A percentile compares a stretch with the other conserved stretches of the same genome.
Conservation (phyloP, 2,888 invertebrate genomes). For the Callyntrura guangdongensis region DNA sequence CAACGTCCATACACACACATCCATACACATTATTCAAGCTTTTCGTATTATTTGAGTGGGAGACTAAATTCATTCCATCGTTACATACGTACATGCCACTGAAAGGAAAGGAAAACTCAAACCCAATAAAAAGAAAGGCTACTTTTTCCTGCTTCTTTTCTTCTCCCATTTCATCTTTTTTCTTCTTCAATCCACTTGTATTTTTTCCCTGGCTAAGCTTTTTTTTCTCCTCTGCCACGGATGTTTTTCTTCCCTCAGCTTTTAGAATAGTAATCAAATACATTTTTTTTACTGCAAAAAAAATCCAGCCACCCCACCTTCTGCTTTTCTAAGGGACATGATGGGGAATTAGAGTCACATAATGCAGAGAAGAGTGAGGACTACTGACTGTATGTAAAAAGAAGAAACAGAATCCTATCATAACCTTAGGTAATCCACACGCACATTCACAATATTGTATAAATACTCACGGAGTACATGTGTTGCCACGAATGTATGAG, state of each 20-base stretch:
- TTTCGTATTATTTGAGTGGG: conserved; percentile 39
- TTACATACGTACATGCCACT: conserved; percentile 52
- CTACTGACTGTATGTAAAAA: not conserved
- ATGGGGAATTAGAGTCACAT: conserved; percentile 62
- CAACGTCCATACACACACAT: conserved; percentile 9
- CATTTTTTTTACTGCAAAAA: conserved; percentile 53
- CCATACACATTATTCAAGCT: not conserved
- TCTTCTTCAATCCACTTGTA: conserved; percentile 65
- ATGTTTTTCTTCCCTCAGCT: conserved; percentile 31
- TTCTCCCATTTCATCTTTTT: conserved; percentile 66
- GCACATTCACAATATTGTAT: conserved; percentile 22
- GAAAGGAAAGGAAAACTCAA: conserved; percentile 65
- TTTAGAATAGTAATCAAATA: conserved; percentile 71
- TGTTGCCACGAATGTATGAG: conserved; percentile 53
- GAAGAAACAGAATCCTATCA: conserved; percentile 18
- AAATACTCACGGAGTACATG: conserved; percentile 56
- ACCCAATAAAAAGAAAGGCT: conserved; percentile 74
- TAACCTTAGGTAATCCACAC: not conserved
- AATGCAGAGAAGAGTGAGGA: not conserved
- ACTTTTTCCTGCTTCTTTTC: conserved; percentile 61
- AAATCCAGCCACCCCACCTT: conserved; percentile 14
- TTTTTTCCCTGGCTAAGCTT: conserved; percentile 51
- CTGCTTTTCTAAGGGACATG: conserved; percentile 49
- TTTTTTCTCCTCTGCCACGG: conserved; percentile 3
- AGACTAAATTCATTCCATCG: conserved; percentile 69